phyloP scores from a whole-genome alignment of 2,888 invertebrate genomes.

The Lomographa bimaculata region DNA sequence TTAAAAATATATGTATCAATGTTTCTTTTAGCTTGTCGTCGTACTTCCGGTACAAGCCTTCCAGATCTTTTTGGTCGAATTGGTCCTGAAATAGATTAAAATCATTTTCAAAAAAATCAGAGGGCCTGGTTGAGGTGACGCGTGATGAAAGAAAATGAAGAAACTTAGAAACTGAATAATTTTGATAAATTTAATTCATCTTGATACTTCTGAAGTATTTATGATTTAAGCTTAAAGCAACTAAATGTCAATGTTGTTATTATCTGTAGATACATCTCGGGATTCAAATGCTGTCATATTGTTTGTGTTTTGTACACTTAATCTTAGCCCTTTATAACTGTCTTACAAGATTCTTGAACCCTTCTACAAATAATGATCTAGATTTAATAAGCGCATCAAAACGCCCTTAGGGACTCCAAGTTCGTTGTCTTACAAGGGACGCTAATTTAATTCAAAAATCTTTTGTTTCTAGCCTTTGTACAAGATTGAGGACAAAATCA shows the following conservation, averaged over 20 bases:
- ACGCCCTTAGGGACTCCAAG: conserved; percentile 1
- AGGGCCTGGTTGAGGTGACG: too few species aligned
- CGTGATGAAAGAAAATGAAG: too few species aligned
- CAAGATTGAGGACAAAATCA: conserved; percentile 13
- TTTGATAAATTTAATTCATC: too few species aligned
- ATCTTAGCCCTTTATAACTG: too few species aligned
- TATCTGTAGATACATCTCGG: too few species aligned
- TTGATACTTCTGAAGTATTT: too few species aligned
- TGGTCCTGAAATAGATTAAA: conserved; percentile 85
- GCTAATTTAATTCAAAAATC: conserved; percentile 6
- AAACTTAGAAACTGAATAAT: too few species aligned
- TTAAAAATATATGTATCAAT: conserved; percentile 89
- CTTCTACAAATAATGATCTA: conserved; percentile 4
- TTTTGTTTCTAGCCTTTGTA: conserved; percentile 8
- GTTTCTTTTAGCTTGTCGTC: conserved; percentile 90
- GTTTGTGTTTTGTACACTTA: too few species aligned
- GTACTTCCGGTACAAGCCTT: conserved; percentile 89
- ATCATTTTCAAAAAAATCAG: conserved; percentile 4
- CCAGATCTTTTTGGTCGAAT: conserved; percentile 89
- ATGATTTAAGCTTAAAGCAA: too few species aligned
- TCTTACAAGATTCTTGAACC: conserved; percentile 2
- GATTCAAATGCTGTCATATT: too few species aligned
- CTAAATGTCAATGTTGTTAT: too few species aligned
- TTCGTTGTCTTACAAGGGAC: conserved; percentile 6
- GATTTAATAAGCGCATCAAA: conserved; percentile 8